phyloP scores from a whole-genome alignment of 2,797 vertebrate species.

The Catharus ustulatus region DNA sequence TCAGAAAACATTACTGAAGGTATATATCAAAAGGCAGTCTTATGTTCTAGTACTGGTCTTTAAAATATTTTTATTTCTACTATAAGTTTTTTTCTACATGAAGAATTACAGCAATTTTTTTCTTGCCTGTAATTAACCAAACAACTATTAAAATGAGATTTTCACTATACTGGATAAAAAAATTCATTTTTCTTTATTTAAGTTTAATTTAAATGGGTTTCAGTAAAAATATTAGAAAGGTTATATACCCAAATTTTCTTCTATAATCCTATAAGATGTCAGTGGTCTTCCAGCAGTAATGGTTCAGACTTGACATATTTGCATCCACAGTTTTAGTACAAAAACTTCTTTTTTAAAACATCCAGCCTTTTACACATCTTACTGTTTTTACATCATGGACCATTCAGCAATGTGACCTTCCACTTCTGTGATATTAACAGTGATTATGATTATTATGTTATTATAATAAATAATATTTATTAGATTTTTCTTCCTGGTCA shows the following conservation, averaged over 20 bases:
- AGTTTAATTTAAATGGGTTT: background rate
- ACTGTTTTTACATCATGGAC: background rate
- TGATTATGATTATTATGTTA: background rate
- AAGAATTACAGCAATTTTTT: background rate
- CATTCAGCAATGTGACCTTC: background rate
- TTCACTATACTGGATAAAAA: background rate
- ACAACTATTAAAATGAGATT: background rate
- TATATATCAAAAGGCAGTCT: constrained; percentile 26
- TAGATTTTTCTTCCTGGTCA: background rate
- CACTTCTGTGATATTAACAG: background rate
- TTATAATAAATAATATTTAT: background rate
- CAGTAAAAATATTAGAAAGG: background rate
- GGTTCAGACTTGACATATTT: background rate
- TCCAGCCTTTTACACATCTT: background rate
- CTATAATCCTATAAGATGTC: background rate
- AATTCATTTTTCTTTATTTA: background rate
- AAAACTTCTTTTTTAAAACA: background rate
- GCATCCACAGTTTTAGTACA: background rate
- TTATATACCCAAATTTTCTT: background rate
- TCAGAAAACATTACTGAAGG: constrained; percentile 41
- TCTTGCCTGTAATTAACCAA: background rate
- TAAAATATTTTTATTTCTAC: background rate
- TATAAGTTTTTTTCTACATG: background rate
- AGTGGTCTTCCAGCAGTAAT: background rate
- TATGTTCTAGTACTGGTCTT: background rate